Percentiles rank a stretch among this genome's conserved stretches.
These are phyloP conservation scores for Drosophila funebris DNA, from an alignment of 1,140 invertebrate species.

Conservation along the genomic window DNA sequence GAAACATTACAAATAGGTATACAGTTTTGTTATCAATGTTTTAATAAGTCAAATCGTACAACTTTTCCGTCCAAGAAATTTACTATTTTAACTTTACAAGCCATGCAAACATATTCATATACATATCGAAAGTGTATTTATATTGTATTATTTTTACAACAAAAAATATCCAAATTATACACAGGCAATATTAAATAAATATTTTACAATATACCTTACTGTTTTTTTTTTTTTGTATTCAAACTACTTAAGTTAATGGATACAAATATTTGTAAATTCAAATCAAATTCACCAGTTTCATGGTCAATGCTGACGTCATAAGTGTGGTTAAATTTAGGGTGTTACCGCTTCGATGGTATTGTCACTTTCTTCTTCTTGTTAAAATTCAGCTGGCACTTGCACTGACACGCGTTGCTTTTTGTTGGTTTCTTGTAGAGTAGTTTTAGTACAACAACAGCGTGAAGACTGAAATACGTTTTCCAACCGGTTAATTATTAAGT, in stretches of 20 bases:
- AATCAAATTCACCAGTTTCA: neutral
- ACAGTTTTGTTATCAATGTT: slow-evolving; percentile 15
- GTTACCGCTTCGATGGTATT: slow-evolving; percentile 4
- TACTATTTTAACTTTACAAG: slow-evolving; percentile 11
- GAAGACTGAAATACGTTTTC: slow-evolving; percentile 49
- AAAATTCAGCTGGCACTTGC: slow-evolving; percentile 31
- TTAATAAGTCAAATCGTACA: slow-evolving; percentile 22
- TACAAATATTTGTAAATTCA: too few relatives aligned
- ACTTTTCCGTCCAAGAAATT: slow-evolving; percentile 17
- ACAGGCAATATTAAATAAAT: slow-evolving; percentile 32
- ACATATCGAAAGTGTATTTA: slow-evolving; percentile 13
- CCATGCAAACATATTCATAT: slow-evolving; percentile 21
- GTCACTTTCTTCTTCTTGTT: slow-evolving; percentile 23
- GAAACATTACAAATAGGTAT: slow-evolving; percentile 25
- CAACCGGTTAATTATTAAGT: slow-evolving; percentile 34
- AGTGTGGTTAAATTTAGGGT: neutral
- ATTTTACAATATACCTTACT: slow-evolving; percentile 8
- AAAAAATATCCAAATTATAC: slow-evolving; percentile 20
- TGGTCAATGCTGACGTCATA: slow-evolving; percentile 17
- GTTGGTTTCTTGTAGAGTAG: slow-evolving; percentile 22
- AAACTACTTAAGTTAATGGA: too few relatives aligned
- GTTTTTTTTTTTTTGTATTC: neutral
- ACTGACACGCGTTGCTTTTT: slow-evolving; percentile 48
- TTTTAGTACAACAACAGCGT: slow-evolving; percentile 38
- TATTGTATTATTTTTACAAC: slow-evolving; percentile 34